Base-by-base conservation (phyloP, 2,888 invertebrate genomes). In the Cryptosula pallasiana region DNA sequence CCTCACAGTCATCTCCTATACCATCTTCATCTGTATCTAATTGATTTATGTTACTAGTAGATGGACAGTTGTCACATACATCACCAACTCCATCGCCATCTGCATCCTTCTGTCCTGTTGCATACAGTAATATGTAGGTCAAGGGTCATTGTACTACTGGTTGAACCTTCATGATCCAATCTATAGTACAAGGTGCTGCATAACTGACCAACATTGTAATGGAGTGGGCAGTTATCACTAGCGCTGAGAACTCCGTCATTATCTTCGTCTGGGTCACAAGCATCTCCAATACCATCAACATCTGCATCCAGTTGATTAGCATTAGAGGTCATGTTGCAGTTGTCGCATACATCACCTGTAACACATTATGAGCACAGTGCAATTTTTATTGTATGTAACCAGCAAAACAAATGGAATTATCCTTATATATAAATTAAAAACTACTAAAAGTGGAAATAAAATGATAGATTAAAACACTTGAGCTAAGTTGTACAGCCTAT, bases 191-290 rank as follows among this genome's bases (percentile, higher is more conserved):
- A n/a, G n/a, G n/a, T n/a, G n/a, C n/a, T n/a, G n/a, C n/a, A 0
- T 84, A 77, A 45, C 45, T 13, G 5, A 55, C 55, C 55, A 55
- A 25, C 5, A 77, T 87, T 75, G 54, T 20, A 5, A 1, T 89
- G 86, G 0, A 88, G 88, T 0, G 92, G 92, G 79, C 95, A 95
- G 86, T 95, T 95, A 83, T 95, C 95, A 78, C 94, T 0, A n/a
- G 45, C 58, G 54, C 63, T 55, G n/a, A 55, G 55, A 23, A 55
- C 78, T 70, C 75, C n/a, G n/a, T n/a, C n/a, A n/a, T n/a, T n/a
- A n/a, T n/a, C n/a, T n/a, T n/a, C n/a, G n/a, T n/a, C n/a, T n/a
- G n/a, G n/a, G n/a, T n/a, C n/a, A n/a, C n/a, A n/a, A n/a, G n/a
- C n/a, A n/a, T n/a, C n/a, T n/a, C 78, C 79, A 0, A 71, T 58